Evolutionary conservation across 2,888 invertebrate genomes (phyloP), one percentile per base, ranked within the genome.

Genomic region (Ephialtes manifestator): DNA sequence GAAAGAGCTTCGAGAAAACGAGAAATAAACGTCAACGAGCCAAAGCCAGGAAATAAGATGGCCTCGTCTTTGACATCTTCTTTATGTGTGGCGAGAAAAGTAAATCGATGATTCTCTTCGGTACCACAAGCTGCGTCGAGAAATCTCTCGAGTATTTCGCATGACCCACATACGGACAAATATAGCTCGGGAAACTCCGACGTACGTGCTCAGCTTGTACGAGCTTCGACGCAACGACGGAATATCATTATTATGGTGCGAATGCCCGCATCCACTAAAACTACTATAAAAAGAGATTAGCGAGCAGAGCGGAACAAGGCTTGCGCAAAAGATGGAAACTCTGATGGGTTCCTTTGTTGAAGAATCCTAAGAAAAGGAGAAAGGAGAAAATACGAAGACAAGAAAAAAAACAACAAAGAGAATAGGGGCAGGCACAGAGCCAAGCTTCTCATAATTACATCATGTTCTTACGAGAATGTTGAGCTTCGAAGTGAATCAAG

Each of bases 381-480:
- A 68, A 53, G 24, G 46, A 67, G 35, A 15, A 39, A 60, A 43
- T 7, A 74, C 35, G 31, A 58, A n/a, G 18, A 60, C 10, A 31
- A 24, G 5, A 24, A 2, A 20, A 63, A n/a, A n/a, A n/a, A n/a
- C n/a, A n/a, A 8, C 13, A 28, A 31, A 43, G 13, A 46, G 24
- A 15, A 53, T 20, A 67, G 48, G 51, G 18, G 43, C 53, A 75
- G 63, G 75, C 63, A 63, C 46, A 28, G 75, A 75, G 63, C 63
- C 75, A 75, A 88, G 87, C 86, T 88, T 78, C 84, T 67, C 83
- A 81, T 89, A 89, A 89, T 89, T 87, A 87, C 88, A 89, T 89
- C 87, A 89, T 87, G 88, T 87, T 88, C 88, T 89, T 87, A 87
- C 80, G 76, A 65, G 70, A 84, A 79, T 75, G 77, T 51, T 55